Evolutionary conservation across 1,140 invertebrate species (phyloP).

Genomic region (Dendroctonus ponderosae): DNA sequence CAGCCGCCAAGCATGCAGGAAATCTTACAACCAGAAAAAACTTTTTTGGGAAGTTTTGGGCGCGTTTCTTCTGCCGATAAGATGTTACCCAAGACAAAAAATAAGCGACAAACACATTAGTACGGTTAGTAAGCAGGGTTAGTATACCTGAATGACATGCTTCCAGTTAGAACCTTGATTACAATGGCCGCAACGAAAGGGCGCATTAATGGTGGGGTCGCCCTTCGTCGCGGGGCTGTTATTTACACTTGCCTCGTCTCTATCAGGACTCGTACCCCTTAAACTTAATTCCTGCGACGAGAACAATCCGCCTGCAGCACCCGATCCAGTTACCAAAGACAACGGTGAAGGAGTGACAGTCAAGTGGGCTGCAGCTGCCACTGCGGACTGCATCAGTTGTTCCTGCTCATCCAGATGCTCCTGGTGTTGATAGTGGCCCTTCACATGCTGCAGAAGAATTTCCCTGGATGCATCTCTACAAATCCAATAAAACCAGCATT

Average conservation of each 20-base stretch:
- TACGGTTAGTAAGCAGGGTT: constrained; percentile 47
- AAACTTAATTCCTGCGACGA: constrained; percentile 39
- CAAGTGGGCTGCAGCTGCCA: constrained; percentile 21
- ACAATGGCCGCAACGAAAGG: constrained; percentile 72
- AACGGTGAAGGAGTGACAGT: constrained; percentile 10
- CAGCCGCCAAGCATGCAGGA: too few relatives aligned
- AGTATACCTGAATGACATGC: constrained; percentile 74
- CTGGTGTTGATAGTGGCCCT: constrained; percentile 58
- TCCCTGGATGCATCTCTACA: constrained; percentile 64
- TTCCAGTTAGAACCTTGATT: constrained; percentile 76
- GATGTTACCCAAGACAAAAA: too few relatives aligned
- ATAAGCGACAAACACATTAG: constrained; percentile 30
- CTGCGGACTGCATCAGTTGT: constrained; percentile 33
- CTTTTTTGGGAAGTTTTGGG: too few relatives aligned
- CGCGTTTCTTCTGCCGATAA: too few relatives aligned
- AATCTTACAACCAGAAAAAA: too few relatives aligned
- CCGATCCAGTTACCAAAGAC: neutral
- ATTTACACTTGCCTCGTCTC: constrained; percentile 52
- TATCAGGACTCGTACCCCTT: constrained; percentile 44
- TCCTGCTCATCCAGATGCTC: constrained; percentile 30
- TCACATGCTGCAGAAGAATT: constrained; percentile 65
- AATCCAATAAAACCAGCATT: neutral
- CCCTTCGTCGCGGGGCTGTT: constrained; percentile 41
- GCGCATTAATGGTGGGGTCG: constrained; percentile 45
- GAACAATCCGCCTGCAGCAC: constrained; percentile 4